Percentiles rank a stretch among this genome's conserved stretches.
These are phyloP conservation scores for Aurelia aurita DNA, from an alignment of 30 jellyfish, hydroid and myxozoan genomes.

Conservation along the genomic window DNA sequence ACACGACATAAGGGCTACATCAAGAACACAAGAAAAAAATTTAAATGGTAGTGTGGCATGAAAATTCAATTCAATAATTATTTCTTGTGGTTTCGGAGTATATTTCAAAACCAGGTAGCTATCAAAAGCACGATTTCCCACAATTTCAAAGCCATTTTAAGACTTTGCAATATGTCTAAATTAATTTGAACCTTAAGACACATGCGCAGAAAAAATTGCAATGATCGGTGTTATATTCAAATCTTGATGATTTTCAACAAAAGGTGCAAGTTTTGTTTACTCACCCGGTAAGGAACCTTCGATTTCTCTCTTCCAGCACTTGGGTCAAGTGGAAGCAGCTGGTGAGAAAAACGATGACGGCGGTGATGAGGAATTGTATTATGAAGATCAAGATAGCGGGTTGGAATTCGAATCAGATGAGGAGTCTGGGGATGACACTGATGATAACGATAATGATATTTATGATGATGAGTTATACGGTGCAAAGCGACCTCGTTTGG, in stretches of 20 bases:
- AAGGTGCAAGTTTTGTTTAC: too few species aligned
- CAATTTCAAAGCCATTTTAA: too few species aligned
- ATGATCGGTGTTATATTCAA: too few species aligned
- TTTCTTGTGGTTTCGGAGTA: too few species aligned
- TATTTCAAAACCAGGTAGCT: too few species aligned
- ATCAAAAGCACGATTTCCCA: too few species aligned
- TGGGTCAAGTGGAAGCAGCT: slow-evolving; percentile 41
- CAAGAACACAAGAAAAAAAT: too few species aligned
- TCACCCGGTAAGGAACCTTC: too few species aligned
- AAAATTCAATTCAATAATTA: too few species aligned
- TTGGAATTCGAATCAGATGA: slow-evolving; percentile 80
- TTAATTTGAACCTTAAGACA: not conserved
- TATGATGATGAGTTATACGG: slow-evolving; percentile 87
- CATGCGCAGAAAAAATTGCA: too few species aligned
- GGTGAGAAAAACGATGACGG: slow-evolving; percentile 37
- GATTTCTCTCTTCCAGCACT: slow-evolving; percentile 25
- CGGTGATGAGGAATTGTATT: slow-evolving; percentile 20
- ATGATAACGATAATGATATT: slow-evolving; percentile 72
- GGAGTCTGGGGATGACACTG: slow-evolving; percentile 61
- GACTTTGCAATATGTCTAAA: not conserved
- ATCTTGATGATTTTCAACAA: not conserved
- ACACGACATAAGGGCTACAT: too few species aligned
- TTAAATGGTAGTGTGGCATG: too few species aligned
- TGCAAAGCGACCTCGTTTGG: slow-evolving; percentile 69
- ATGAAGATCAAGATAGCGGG: slow-evolving; percentile 71